Percentiles rank a stretch among this genome's conserved stretches.
These are phyloP conservation scores for Congeria kusceri DNA, from an alignment of 2,888 invertebrate species.

Conservation along the genomic window DNA sequence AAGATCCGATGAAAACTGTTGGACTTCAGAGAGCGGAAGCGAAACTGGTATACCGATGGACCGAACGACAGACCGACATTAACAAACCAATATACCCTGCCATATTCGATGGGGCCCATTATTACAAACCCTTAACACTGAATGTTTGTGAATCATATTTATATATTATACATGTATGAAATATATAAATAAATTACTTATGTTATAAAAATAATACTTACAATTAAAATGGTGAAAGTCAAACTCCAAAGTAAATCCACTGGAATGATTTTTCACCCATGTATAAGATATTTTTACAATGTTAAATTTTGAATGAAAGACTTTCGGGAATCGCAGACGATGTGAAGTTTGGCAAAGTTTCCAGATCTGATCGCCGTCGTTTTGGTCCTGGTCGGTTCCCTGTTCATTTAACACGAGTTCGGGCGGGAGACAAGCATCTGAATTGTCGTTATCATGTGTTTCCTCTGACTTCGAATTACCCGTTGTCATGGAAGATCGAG, in stretches of 20 bases:
- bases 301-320: conserved; percentile 77
- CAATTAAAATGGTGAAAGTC: conserved; percentile 70
- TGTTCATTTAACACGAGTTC: conserved; percentile 67
- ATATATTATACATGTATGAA: too few relatives aligned
- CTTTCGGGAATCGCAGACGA: conserved; percentile 70
- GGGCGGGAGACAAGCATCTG: conserved; percentile 64
- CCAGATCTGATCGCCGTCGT: conserved; percentile 36
- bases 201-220: conserved; percentile 40
- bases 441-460: conserved; percentile 16
- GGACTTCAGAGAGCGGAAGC: too few relatives aligned
- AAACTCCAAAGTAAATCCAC: conserved; percentile 75
- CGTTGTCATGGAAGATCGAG: conserved; percentile 62
- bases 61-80: too few relatives aligned
- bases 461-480: conserved; percentile 44
- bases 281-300: conserved; percentile 73
- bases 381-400: conserved; percentile 22
- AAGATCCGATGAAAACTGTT: too few relatives aligned
- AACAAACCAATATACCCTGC: too few relatives aligned
- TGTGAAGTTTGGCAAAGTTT: conserved; percentile 69
- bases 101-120: too few relatives aligned
- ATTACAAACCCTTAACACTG: too few relatives aligned
- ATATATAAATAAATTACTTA: too few relatives aligned
- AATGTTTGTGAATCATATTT: too few relatives aligned
- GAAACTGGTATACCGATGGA: too few relatives aligned
- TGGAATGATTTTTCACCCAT: conserved; percentile 72